Evolutionary conservation across 2,113 vertebrate genomes (phyloP), one percentile per base, ranked within the genome.

Genomic region (Pycnonotus jocosus): DNA sequence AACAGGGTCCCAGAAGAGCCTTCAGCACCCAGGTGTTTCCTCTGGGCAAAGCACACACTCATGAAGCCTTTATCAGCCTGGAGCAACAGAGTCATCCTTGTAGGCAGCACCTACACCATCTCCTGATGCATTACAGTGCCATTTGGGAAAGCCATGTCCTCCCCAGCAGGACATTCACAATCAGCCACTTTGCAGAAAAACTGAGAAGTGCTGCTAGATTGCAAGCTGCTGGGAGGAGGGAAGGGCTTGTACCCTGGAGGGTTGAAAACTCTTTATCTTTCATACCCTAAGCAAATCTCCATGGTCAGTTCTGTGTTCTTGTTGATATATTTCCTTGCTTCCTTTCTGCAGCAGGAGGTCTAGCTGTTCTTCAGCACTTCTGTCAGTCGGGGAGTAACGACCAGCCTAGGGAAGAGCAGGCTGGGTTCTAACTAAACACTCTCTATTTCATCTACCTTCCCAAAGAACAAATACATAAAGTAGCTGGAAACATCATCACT

Each of bases 381-480:
- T 15, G 35, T 25, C 72, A 61, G 30, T 1, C 4, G 2, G 8
- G 21, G 57, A 89, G 27, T 48, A 69, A 27, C 14, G 72, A 31
- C 48, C 31, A 72, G 69, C 62, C 64, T 8, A 58, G 66, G 33
- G 42, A 87, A 81, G 62, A 61, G 28, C 6, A 22, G n/a, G 48
- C 64, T 90, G 50, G 74, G 35, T 21, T 82, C 78, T 57, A 44
- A 68, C 28, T 62, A 35, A 88, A 85, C 50, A 40, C 22, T 69
- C 6, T 0, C 35, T 91, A 47, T 86, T 90, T 91, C 66, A 62
- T 62, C 68, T 20, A 12, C 50, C 47, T 54, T 95, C 81, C 76
- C n/a, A 86, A 92, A 86, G 87, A 93, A 82, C 74, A 90, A 95
- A 92, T 7, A 65, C 73, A 79, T 72, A 91, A 93, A 93, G 81